Evolutionary conservation across 30 jellyfish, hydroid and myxozoan genomes (phyloP), one percentile per base, ranked within the genome.

Genomic region (Turritopsis rubra): DNA sequence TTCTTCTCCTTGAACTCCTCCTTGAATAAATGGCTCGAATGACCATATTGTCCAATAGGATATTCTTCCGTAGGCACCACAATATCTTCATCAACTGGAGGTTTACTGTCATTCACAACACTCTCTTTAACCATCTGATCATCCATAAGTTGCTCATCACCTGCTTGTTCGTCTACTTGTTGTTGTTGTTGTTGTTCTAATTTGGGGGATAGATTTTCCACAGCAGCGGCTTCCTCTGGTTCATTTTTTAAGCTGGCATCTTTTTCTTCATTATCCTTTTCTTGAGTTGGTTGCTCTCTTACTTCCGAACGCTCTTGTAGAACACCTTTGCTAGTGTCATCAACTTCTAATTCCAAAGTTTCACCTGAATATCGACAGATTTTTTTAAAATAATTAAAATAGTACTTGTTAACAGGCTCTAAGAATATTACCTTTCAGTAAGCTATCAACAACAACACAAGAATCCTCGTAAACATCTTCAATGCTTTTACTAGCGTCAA

Each of bases 401-500:
- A 22, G 81, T 18, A 53, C 16, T 72, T 53, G 22, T 22, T 16
- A 17, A 26, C 31, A 16, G 52, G 31, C 23, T 16, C 31, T 7
- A 72, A 17, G n/a, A 16, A 17, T 3, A 16, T 72, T 72, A 72
- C 81, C 81, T 17, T 72, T 31, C 81, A 72, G 8, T 20, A 72
- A 22, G 52, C 65, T 18, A 23, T 65, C 79, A 18, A 80, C 4
- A 13, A 26, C 54, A 16, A 28, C 22, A 60, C 87, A 31, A n/a
- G 87, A 52, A 26, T 83, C 89, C 29, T 70, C 85, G 65, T 31
- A 90, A 18, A 90, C 89, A 31, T 86, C 97, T 18, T 90, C 94
- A 29, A 90, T 68, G 20, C 89, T 25, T 54, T 91, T 87, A 82
- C 80, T 86, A 53, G 97, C 95, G 77, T 90, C 90, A 24, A 90